Conservation (phyloP, 2,888 invertebrate species). For the Folsomia manolachei region DNA sequence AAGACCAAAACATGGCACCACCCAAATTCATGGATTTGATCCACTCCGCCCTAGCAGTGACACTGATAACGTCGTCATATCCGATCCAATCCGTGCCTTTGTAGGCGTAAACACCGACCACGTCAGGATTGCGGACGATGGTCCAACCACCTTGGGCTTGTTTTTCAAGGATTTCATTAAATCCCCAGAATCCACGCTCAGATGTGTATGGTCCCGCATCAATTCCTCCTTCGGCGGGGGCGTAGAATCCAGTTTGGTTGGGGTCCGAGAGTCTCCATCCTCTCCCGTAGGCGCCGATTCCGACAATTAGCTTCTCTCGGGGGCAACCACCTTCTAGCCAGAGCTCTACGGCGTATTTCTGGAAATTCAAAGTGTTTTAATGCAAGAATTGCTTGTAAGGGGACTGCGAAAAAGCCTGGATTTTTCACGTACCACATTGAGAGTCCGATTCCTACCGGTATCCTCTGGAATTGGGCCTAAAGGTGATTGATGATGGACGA, state of each 20-base stretch:
- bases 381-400: not conserved
- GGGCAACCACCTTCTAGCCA: slow-evolving; percentile 62
- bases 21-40: not conserved
- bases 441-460: slow-evolving; percentile 48
- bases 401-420: not conserved
- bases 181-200: slow-evolving; percentile 53
- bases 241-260: slow-evolving; percentile 58
- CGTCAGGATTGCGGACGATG: slow-evolving; percentile 18
- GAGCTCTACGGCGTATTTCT: slow-evolving; percentile 57
- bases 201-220: slow-evolving; percentile 53
- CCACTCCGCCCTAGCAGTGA: slow-evolving; percentile 9
- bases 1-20: not conserved
- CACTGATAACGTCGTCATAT: slow-evolving; percentile 29
- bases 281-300: slow-evolving; percentile 69
- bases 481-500: slow-evolving; percentile 68
- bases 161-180: slow-evolving; percentile 50
- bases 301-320: slow-evolving; percentile 65
- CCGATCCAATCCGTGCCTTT: slow-evolving; percentile 28
- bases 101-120: slow-evolving; percentile 19
- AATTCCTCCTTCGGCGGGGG: slow-evolving; percentile 55
- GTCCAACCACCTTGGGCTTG: slow-evolving; percentile 20
- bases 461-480: slow-evolving; percentile 54
- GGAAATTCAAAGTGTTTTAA: slow-evolving; percentile 24
- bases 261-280: slow-evolving; percentile 62
- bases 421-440: slow-evolving; percentile 57